These are phyloP conservation scores for Emys orbicularis DNA, from an alignment of 2,797 vertebrate species.

Conservation along the genomic window DNA sequence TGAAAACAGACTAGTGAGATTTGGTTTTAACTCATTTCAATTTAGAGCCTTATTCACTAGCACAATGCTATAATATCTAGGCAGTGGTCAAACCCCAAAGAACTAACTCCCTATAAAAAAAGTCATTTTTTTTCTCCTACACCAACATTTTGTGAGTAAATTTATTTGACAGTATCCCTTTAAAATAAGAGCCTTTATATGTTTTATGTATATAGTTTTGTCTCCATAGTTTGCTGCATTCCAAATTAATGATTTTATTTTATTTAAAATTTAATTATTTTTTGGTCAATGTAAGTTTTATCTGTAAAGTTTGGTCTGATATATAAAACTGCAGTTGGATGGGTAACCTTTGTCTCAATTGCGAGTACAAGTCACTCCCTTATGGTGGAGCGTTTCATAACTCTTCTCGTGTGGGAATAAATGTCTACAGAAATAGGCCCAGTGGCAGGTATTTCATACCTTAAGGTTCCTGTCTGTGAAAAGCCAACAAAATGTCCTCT, in stretches of 20 bases:
- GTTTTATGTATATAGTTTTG: neutral
- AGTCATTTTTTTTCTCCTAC: neutral
- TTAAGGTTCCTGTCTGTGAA: neutral
- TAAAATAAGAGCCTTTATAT: neutral
- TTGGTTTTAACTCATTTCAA: neutral
- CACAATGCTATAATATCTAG: fast-evolving
- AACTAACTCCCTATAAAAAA: neutral
- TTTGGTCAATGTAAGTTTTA: neutral
- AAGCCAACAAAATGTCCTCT: neutral
- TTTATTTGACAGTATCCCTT: neutral
- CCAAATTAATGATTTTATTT: slow-evolving; percentile 1
- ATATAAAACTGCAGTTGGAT: neutral
- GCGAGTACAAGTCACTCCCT: neutral
- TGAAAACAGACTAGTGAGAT: neutral
- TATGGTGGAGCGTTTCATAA: neutral
- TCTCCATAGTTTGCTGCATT: neutral
- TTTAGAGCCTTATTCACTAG: neutral
- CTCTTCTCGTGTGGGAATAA: neutral
- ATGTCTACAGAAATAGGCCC: neutral
- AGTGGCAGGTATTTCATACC: neutral
- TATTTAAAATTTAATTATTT: neutral
- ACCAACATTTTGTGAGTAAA: neutral
- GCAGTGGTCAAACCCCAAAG: neutral
- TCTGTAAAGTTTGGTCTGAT: neutral
- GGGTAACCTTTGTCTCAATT: neutral